phyloP scores from a whole-genome alignment of 2,113 vertebrate genomes.

The Prunella fulvescens region DNA sequence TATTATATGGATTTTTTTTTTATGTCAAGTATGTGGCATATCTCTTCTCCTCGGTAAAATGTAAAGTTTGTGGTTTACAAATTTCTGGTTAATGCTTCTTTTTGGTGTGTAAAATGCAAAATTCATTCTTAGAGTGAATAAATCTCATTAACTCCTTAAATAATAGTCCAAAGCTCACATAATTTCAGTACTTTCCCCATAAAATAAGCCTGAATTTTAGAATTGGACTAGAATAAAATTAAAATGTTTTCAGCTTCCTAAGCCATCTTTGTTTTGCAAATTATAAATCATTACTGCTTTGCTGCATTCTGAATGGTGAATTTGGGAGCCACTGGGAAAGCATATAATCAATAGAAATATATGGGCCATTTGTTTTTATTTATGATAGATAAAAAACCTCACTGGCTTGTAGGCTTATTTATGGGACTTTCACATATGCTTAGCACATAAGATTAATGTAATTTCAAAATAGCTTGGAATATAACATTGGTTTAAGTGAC shows the following conservation, averaged over 20 bases:
- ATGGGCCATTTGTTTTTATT: background rate
- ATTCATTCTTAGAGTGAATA: background rate
- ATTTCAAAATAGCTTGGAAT: background rate
- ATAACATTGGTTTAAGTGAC: background rate
- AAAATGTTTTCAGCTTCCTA: background rate
- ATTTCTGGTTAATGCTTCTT: background rate
- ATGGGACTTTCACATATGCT: background rate
- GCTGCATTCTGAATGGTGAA: background rate
- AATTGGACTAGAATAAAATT: background rate
- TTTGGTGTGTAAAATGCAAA: background rate
- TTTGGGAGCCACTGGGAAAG: background rate
- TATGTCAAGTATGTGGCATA: background rate
- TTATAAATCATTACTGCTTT: background rate
- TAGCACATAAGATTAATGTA: background rate
- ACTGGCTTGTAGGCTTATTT: background rate
- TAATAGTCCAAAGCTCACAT: background rate
- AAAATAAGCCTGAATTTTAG: background rate
- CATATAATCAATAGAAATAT: background rate
- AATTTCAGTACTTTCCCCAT: background rate
- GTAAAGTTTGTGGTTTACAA: background rate
- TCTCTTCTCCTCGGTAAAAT: background rate
- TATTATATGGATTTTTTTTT: background rate
- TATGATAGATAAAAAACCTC: background rate
- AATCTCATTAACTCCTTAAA: background rate
- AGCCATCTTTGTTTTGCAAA: background rate